Evolutionary conservation across 2,888 invertebrate genomes (phyloP).

Genomic region (Polymixis flavicincta): DNA sequence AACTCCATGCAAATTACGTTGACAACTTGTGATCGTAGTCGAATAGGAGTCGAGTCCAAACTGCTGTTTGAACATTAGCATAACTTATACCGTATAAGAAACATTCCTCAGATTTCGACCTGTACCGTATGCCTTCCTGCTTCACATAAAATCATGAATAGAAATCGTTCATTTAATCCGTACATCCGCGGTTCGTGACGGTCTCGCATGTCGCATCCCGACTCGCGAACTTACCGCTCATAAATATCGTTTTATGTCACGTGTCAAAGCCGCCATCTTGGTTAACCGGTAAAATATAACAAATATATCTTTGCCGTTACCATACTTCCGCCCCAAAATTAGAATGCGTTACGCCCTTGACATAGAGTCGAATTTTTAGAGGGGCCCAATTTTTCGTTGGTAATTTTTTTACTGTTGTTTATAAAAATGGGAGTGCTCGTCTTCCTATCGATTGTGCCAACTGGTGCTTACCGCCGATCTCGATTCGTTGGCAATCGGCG

Average conservation of each 20-base stretch:
- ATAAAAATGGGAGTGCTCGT: conserved; percentile 83
- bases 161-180: conserved; percentile 83
- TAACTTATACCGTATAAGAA: conserved; percentile 51
- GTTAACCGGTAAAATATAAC: conserved; percentile 78
- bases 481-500: conserved; percentile 82
- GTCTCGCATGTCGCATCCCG: conserved; percentile 87
- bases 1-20: conserved; percentile 57
- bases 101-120: conserved; percentile 61
- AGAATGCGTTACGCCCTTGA: conserved; percentile 75
- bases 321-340: conserved; percentile 67
- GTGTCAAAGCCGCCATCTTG: conserved; percentile 88
- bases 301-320: conserved; percentile 72
- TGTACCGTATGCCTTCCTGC: conserved; percentile 71
- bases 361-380: conserved; percentile 77
- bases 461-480: conserved; percentile 89
- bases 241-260: conserved; percentile 89
- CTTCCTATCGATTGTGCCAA: conserved; percentile 89
- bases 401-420: conserved; percentile 70
- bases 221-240: conserved; percentile 87
- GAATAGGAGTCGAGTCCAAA: conserved; percentile 43
- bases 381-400: conserved; percentile 61
- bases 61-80: conserved; percentile 45
- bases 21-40: conserved; percentile 41
- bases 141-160: conserved; percentile 86
- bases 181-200: conserved; percentile 87